These are phyloP conservation scores for Enchytraeus crypticus DNA, from an alignment of 2,888 invertebrate species.

Conservation along the genomic window DNA sequence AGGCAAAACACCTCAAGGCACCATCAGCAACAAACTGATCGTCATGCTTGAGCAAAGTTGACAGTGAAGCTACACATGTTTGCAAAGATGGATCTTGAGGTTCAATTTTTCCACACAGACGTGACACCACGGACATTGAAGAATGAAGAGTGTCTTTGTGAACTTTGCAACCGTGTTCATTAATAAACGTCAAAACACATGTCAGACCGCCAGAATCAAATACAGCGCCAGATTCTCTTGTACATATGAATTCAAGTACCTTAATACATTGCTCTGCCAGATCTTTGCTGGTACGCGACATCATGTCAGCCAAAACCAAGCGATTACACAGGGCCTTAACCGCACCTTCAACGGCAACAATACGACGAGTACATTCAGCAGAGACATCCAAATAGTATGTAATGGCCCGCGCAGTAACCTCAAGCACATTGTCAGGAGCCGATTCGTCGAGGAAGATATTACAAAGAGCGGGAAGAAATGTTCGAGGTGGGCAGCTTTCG, in stretches of 20 bases:
- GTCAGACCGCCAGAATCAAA: slow-evolving; percentile 95
- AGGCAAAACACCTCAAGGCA: slow-evolving; percentile 92
- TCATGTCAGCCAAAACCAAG: slow-evolving; percentile 82
- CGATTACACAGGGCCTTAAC: slow-evolving; percentile 95
- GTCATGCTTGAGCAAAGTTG: slow-evolving; percentile 77
- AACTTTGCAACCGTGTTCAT: slow-evolving; percentile 76
- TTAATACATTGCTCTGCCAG: slow-evolving; percentile 96
- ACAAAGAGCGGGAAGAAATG: slow-evolving; percentile 94
- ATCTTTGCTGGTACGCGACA: slow-evolving; percentile 89
- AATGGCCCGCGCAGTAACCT: slow-evolving; percentile 97
- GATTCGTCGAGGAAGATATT: slow-evolving; percentile 96
- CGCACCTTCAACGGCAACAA: slow-evolving; percentile 95
- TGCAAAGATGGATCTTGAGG: slow-evolving; percentile 77
- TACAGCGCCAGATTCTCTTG: slow-evolving; percentile 91
- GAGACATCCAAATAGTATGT: slow-evolving; percentile 98
- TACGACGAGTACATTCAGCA: slow-evolving; percentile 93
- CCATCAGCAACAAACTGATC: slow-evolving; percentile 88
- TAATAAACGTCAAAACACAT: slow-evolving; percentile 86
- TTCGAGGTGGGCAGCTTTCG: slow-evolving; percentile 96
- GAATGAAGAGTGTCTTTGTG: slow-evolving; percentile 98
- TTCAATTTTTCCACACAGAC: slow-evolving; percentile 96
- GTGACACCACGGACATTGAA: slow-evolving; percentile 90
- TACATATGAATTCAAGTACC: slow-evolving; percentile 91
- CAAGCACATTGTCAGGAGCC: slow-evolving; percentile 92
- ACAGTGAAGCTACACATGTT: slow-evolving; percentile 82